Evolutionary conservation across 2,888 invertebrate species (phyloP), one percentile per base, ranked within the genome.

Genomic region (Dryocosmus kuriphilus): DNA sequence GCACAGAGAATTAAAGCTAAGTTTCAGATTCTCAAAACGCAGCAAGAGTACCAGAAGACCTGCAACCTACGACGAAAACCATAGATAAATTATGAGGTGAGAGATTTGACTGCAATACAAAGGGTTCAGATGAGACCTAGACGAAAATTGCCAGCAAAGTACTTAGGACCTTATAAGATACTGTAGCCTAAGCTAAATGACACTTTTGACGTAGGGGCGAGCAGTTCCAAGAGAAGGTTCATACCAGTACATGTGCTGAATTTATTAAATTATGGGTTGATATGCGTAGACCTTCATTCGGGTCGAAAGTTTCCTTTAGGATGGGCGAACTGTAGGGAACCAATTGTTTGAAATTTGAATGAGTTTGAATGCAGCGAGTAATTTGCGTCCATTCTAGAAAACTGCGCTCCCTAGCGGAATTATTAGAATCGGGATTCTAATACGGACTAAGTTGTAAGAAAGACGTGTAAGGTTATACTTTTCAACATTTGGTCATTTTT

Each of bases 51-150:
- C 57, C 62, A 57, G 11, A 57, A 38, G 16, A 27, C 30, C 3
- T 80, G 76, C 30, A 80, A 78, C 63, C 41, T 75, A 7, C n/a
- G 61, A 74, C n/a, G 73, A 51, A 67, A 77, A 46, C 11, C 2
- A 22, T 24, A 71, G 1, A 46, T 62, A 8, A 75, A 73, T 32
- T 76, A 76, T 9, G 76, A 61, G 46, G 3, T 62, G n/a, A 41
- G 61, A 1, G 76, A 76, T 24, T 67, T n/a, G n/a, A n/a, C n/a
- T n/a, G n/a, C n/a, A n/a, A n/a, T n/a, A n/a, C n/a, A n/a, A n/a
- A n/a, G n/a, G 74, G 74, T 76, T 16, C 76, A 55, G 16, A 63
- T 76, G 76, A 35, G 3, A 16, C 76, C 74, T 30, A 76, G 76
- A 16, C 22, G 41, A 7, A 79, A 79, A 65, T 79, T 8, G 41